Conservation (phyloP, 1,140 invertebrate species). For the Atta colombica region DNA sequence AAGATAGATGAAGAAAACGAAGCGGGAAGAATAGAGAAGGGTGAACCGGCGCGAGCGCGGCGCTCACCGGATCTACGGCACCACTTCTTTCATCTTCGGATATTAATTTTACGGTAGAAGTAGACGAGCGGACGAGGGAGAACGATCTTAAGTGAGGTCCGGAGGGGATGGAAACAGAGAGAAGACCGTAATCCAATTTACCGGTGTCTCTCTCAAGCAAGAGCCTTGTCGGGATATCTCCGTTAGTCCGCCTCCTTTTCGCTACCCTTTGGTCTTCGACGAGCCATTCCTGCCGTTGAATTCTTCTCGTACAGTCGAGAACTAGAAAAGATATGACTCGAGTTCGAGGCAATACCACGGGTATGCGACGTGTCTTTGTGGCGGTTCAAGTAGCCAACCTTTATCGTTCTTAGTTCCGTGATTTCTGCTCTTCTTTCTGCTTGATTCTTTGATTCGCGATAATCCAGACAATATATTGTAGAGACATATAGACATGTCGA, state of each 20-base stretch:
- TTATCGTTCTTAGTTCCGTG: constrained; percentile 45
- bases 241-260: constrained; percentile 32
- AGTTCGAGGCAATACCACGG: constrained; percentile 37
- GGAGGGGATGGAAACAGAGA: constrained; percentile 68
- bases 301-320: constrained; percentile 56
- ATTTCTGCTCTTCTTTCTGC: constrained; percentile 10
- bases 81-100: constrained; percentile 79
- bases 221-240: constrained; percentile 67
- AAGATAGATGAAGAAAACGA: constrained; percentile 14
- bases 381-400: constrained; percentile 51
- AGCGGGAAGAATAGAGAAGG: constrained; percentile 48
- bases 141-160: constrained; percentile 55
- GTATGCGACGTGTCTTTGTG: constrained; percentile 52
- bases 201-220: constrained; percentile 66
- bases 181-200: constrained; percentile 77
- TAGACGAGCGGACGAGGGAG: constrained; percentile 54
- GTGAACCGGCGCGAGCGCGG: constrained; percentile 55
- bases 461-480: not conserved
- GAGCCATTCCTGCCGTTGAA: constrained; percentile 65
- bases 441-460: constrained; percentile 15
- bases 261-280: constrained; percentile 27
- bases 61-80: constrained; percentile 50
- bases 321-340: constrained; percentile 67
- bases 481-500: not conserved
- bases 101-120: constrained; percentile 77